These are phyloP conservation scores for Scolanthus callimorphus DNA, from an alignment of 92 coral and sea anemone species.

Conservation along the genomic window DNA sequence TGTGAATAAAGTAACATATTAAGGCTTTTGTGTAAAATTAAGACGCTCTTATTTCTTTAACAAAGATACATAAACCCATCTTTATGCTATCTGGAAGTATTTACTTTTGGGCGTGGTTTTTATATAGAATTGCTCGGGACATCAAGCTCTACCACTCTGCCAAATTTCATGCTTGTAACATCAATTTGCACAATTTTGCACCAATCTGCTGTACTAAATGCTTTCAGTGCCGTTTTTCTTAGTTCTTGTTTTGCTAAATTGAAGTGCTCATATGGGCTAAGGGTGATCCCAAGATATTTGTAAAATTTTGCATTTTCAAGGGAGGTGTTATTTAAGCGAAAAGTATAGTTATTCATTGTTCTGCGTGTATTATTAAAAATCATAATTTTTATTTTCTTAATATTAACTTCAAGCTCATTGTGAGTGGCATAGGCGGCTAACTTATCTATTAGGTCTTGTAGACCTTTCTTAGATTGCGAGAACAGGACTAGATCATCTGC, in stretches of 20 bases:
- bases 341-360: constrained; percentile 12
- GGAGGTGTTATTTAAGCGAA: constrained; percentile 5
- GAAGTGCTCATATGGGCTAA: constrained; percentile 14
- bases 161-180: no score
- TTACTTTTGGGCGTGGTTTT: no score
- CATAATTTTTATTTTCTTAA: constrained; percentile 10
- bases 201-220: no score
- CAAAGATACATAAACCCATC: no score
- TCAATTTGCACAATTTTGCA: no score
- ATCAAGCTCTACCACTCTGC: no score
- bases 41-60: no score
- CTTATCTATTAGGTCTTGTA: constrained; percentile 2
- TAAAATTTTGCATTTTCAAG: constrained; percentile 18
- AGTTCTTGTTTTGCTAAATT: constrained; percentile 18
- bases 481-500: constrained; percentile 10
- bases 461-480: constrained; percentile 2
- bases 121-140: no score
- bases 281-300: constrained; percentile 24
- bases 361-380: constrained; percentile 22
- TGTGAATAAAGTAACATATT: no score
- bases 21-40: no score
- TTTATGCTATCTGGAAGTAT: no score
- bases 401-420: not conserved
- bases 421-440: not conserved
- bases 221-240: constrained; percentile 14